Evolutionary conservation across 2,113 vertebrate species (phyloP).

Genomic region (Ammospiza nelsoni): DNA sequence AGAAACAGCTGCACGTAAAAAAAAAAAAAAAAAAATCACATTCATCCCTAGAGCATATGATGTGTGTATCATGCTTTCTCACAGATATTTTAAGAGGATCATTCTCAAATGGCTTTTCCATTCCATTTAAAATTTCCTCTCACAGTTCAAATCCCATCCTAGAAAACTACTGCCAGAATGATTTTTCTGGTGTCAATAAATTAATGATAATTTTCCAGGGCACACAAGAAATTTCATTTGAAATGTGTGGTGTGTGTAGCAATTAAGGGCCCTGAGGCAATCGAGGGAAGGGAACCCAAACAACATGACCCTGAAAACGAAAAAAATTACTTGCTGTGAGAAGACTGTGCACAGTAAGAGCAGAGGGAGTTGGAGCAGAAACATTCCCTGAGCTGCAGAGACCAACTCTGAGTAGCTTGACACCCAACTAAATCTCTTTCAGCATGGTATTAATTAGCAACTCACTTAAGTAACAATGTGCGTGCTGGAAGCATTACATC

Average conservation of each 20-base stretch:
- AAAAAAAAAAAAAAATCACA: neutral
- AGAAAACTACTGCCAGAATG: neutral
- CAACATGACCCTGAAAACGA: neutral
- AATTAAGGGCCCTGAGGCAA: neutral
- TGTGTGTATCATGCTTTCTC: neutral
- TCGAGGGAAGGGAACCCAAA: neutral
- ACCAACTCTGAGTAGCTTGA: neutral
- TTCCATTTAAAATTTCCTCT: neutral
- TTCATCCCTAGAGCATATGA: neutral
- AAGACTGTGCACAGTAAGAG: neutral
- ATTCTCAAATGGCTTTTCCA: neutral
- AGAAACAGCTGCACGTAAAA: neutral
- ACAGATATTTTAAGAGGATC: neutral
- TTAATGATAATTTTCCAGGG: neutral
- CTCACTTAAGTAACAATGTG: constrained; percentile 36
- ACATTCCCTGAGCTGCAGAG: neutral
- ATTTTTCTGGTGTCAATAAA: neutral
- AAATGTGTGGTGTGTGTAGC: neutral
- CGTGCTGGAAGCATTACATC: constrained; percentile 26
- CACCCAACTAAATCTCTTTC: constrained; percentile 9
- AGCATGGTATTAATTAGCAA: constrained; percentile 33
- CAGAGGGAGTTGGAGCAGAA: neutral
- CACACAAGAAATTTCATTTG: neutral
- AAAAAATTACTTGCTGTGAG: neutral
- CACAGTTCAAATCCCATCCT: neutral